Conservation (phyloP, 2,888 invertebrate species). For the Melinopterus prodromus region DNA sequence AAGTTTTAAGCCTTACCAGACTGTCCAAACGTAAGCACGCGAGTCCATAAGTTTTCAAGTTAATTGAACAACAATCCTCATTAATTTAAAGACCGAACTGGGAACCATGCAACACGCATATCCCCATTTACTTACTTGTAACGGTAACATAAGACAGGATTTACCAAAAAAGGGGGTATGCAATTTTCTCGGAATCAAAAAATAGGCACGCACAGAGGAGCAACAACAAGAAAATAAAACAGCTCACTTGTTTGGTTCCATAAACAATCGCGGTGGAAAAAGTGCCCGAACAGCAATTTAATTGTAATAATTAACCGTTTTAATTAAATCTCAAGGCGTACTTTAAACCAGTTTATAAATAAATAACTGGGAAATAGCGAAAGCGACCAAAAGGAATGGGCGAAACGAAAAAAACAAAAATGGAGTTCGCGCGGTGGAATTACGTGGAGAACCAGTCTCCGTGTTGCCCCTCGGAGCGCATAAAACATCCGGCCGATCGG, state of each 20-base stretch:
- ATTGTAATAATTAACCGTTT: conserved; percentile 26
- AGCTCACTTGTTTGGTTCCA: neutral
- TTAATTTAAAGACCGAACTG: neutral
- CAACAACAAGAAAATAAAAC: neutral
- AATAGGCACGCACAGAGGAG: neutral
- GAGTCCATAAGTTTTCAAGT: conserved; percentile 4
- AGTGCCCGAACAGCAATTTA: conserved; percentile 17
- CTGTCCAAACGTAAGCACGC: neutral
- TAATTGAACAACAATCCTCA: neutral
- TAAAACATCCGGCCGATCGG: conserved; percentile 20
- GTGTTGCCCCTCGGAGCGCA: conserved; percentile 22
- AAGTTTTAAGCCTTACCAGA: neutral
- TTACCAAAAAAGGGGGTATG: neutral
- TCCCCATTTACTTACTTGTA: neutral
- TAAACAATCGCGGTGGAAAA: neutral
- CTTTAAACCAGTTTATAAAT: neutral
- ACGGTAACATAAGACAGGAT: neutral
- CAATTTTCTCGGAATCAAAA: neutral
- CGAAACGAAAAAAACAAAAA: conserved; percentile 8
- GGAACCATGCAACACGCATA: neutral
- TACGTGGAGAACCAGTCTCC: conserved; percentile 21
- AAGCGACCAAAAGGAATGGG: neutral
- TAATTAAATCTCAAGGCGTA: conserved; percentile 20
- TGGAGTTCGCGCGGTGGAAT: conserved; percentile 11
- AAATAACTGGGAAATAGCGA: neutral